A percentile compares a stretch with the other conserved stretches of the same genome.
phyloP scores from a whole-genome alignment of 1,140 invertebrate species.

The Ceratina australensis region DNA sequence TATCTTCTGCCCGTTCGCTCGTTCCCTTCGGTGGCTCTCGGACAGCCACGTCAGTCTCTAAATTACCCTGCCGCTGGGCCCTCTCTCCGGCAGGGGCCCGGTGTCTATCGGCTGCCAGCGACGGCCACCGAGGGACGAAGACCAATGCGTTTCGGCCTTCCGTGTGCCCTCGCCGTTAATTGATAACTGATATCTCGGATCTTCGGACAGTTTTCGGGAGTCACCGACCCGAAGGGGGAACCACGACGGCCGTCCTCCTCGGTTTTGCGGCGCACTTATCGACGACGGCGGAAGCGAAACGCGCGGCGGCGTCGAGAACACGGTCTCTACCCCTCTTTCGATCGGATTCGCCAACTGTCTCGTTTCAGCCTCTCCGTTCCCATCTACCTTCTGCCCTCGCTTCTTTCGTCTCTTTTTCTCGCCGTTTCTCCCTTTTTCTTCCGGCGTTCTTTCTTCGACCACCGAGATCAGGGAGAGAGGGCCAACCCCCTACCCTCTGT shows the following conservation, averaged over 20 bases:
- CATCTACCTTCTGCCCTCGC: not conserved
- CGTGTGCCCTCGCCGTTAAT: slow-evolving; percentile 71
- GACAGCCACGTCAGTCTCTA: slow-evolving; percentile 71
- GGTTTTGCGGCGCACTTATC: not conserved
- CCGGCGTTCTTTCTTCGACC: slow-evolving; percentile 47
- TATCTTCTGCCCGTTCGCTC: slow-evolving; percentile 37
- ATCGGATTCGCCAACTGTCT: slow-evolving; percentile 37
- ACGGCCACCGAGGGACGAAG: slow-evolving; percentile 54
- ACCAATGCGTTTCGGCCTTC: slow-evolving; percentile 66
- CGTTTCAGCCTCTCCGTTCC: slow-evolving; percentile 39
- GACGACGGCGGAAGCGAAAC: not conserved
- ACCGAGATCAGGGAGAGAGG: slow-evolving; percentile 31
- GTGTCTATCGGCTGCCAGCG: slow-evolving; percentile 42
- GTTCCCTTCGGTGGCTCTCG: slow-evolving; percentile 17
- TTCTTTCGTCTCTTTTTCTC: not conserved
- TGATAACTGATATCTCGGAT: slow-evolving; percentile 76
- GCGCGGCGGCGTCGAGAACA: not conserved
- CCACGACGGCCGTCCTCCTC: no score
- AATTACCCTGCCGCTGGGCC: slow-evolving; percentile 67
- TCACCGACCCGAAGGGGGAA: not conserved
- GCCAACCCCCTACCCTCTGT: slow-evolving; percentile 27
- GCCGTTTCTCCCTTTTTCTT: slow-evolving; percentile 36
- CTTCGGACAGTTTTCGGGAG: slow-evolving; percentile 56
- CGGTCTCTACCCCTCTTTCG: not conserved
- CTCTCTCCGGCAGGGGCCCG: not conserved